phyloP scores from a whole-genome alignment of 2,888 invertebrate species.

The Oscheius sp. region DNA sequence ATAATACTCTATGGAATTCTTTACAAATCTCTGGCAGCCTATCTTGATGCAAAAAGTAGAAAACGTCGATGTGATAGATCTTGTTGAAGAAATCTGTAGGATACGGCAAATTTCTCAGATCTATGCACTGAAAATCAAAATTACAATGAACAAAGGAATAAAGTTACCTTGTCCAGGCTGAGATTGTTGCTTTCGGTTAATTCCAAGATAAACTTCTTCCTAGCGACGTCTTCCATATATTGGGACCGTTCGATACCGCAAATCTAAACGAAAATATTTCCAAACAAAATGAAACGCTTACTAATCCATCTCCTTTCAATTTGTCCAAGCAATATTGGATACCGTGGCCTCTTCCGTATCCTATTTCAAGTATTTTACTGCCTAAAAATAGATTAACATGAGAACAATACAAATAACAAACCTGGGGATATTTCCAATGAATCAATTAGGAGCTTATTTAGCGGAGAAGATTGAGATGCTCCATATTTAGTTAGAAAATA shows the following conservation, averaged over 20 bases:
- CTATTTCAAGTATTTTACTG: slow-evolving; percentile 66
- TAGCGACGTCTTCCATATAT: slow-evolving; percentile 61
- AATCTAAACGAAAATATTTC: slow-evolving; percentile 33
- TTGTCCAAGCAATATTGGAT: slow-evolving; percentile 50
- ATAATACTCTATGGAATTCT: slow-evolving; percentile 63
- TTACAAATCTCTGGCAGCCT: slow-evolving; percentile 56
- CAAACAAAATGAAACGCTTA: no score
- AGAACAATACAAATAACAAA: slow-evolving; percentile 18
- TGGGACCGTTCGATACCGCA: slow-evolving; percentile 67
- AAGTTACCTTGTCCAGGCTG: slow-evolving; percentile 55
- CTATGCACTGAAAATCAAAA: slow-evolving; percentile 36
- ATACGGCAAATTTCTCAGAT: slow-evolving; percentile 66
- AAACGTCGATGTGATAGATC: slow-evolving; percentile 68
- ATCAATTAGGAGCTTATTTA: slow-evolving; percentile 53
- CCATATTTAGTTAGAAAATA: slow-evolving; percentile 41
- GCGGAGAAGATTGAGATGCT: slow-evolving; percentile 39
- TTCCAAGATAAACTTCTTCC: slow-evolving; percentile 61
- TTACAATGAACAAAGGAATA: background rate
- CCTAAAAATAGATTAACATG: slow-evolving; percentile 46
- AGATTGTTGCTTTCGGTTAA: slow-evolving; percentile 55
- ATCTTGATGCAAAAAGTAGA: slow-evolving; percentile 64
- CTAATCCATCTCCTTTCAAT: slow-evolving; percentile 49
- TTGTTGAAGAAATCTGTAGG: slow-evolving; percentile 66
- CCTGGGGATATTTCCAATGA: slow-evolving; percentile 48
- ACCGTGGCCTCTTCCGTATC: slow-evolving; percentile 69